These are phyloP conservation scores for Cephus pulcher DNA, from an alignment of 2,888 invertebrate genomes.

Conservation along the genomic window DNA sequence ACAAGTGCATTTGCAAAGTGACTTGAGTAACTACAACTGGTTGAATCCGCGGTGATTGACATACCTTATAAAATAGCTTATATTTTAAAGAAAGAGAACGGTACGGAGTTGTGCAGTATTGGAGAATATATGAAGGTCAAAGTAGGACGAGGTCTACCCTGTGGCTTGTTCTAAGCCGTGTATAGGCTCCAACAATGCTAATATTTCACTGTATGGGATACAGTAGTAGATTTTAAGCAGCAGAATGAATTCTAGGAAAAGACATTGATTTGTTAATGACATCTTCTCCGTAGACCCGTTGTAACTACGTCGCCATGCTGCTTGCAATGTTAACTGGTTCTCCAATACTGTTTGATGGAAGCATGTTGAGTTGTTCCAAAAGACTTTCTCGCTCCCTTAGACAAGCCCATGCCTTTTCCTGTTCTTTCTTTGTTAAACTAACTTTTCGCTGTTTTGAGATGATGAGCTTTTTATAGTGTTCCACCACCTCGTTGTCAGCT, in stretches of 20 bases:
- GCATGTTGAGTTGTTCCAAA: constrained; percentile 59
- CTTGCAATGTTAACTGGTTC: constrained; percentile 43
- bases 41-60: neutral
- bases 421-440: constrained; percentile 82
- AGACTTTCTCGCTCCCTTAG: constrained; percentile 59
- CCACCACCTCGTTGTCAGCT: constrained; percentile 81
- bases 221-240: neutral
- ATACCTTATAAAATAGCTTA: neutral
- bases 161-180: neutral
- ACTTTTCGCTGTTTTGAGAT: constrained; percentile 85
- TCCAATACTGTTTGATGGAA: constrained; percentile 57
- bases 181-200: neutral
- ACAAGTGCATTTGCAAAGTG: neutral
- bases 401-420: constrained; percentile 77
- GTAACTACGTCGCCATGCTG: neutral
- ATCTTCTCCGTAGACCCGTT: neutral
- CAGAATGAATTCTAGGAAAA: neutral
- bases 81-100: neutral
- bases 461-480: constrained; percentile 85
- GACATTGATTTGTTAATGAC: neutral
- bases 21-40: neutral
- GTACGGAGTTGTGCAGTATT: neutral
- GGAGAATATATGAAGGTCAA: neutral
- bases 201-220: neutral
- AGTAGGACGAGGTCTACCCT: neutral